Evolutionary conservation across 2,113 vertebrate species (phyloP), one percentile per base, ranked within the genome.

Genomic region (Dasyornis broadbenti): DNA sequence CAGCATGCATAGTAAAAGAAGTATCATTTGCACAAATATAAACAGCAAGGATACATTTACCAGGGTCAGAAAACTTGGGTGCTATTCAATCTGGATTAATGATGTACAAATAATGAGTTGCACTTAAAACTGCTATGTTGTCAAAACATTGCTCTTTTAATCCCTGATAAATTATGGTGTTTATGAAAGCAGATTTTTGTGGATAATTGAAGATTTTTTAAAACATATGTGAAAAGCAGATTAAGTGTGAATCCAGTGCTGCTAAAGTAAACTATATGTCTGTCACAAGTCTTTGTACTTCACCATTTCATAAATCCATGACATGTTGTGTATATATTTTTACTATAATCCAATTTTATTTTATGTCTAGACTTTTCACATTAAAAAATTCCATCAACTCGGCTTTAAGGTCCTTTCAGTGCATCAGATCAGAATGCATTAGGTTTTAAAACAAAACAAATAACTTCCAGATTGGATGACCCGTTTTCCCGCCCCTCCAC

Each of bases 91-190:
- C 95, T 95, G 93, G 72, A 97, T 97, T 97, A 97, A 97, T 96
- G 96, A 94, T 89, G 87, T 96, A 97, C 95, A 97, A 97, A 97
- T 96, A 97, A 96, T 73, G 84, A 97, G 91, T 92, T 97, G 90
- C 93, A 93, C 71, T 96, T 97, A 97, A 96, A 97, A 96, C 95
- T 98, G 89, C 88, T 92, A 30, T 91, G 60, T 97, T 98, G 97
- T 98, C 98, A 98, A 98, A 98, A 98, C 95, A 98, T 65, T 96
- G 80, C 37, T 96, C 77, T 96, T 98, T 97, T 97, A 98, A 97
- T 97, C 94, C 96, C 80, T 94, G 78, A 96, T 97, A 98, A 98
- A 97, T 97, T 94, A 98, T 97, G 96, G 83, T 66, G 95, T 98
- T 98, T 97, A 97, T 94, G 96, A 97, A 97, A 97, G 54, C 66